Base-by-base conservation (phyloP, 2,888 invertebrate genomes). In the Luperina nickerlii region DNA sequence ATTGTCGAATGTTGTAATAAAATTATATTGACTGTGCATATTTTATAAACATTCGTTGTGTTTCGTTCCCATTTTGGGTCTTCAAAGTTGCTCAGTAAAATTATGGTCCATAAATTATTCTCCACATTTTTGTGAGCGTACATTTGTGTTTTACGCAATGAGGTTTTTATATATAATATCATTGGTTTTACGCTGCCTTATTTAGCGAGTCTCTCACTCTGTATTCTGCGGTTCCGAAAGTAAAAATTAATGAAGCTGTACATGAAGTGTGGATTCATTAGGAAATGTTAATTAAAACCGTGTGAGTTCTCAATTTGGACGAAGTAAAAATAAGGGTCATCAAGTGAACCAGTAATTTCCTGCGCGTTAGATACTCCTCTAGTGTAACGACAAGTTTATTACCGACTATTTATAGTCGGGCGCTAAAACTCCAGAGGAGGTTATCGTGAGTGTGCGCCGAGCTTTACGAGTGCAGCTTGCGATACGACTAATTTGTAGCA, bases 371-470 rank as follows among this genome's bases (percentile, higher is more conserved):
- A 89, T 78, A 76, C 74, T 87, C 66, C 69, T 87, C 68, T 90
- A 88, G 89, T 89, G 86, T 89, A 90, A 84, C 84, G 93, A 94
- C 92, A 91, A 89, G 93, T 94, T 94, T 95, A 94, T 93, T 92
- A 87, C 90, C 75, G 71, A 83, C 91, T 91, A 93, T 93, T 93
- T 93, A 92, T 93, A 92, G 91, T 90, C 87, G 78, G 88, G 87
- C 84, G 87, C 87, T 89, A 88, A 89, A 90, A 86, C 80, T 86
- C 74, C 51, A 82, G 75, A 65, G 27, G 74, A 76, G 84, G 89
- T 89, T 91, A 91, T 91, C 89, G 83, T 81, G 85, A 84, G 84
- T 84, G 78, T 88, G 88, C 75, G 86, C 84, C 76, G 82, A 87
- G 83, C 87, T 90, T 90, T 89, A 90, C 80, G 78, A 87, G 85